Conservation (phyloP, 2,113 vertebrate species). For the Chamaetylas fuelleborni region DNA sequence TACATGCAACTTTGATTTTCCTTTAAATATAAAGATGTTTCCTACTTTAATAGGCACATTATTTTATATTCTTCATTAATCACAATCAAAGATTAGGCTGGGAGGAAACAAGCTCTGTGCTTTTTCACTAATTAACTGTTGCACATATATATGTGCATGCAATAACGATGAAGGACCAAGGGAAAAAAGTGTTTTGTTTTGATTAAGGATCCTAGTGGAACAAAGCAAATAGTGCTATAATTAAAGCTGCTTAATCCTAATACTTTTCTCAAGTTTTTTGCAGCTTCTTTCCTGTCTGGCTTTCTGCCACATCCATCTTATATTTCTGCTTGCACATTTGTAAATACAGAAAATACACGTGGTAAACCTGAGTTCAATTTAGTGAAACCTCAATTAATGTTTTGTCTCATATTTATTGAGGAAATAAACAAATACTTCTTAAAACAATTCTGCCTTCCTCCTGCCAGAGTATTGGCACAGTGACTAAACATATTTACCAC, state of each 20-base stretch:
- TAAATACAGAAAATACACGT: background rate
- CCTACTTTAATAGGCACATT: background rate
- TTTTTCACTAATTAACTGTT: background rate
- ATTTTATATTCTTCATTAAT: background rate
- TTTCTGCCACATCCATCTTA: background rate
- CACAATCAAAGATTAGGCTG: background rate
- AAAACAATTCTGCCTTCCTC: background rate
- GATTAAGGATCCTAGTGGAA: background rate
- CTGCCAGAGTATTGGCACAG: background rate
- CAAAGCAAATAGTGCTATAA: background rate
- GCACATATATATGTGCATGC: background rate
- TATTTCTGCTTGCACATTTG: background rate
- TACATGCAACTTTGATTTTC: background rate
- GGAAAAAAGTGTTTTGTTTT: background rate
- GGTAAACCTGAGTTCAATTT: background rate
- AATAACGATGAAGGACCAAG: background rate
- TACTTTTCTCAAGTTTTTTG: background rate
- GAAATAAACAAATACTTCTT: background rate
- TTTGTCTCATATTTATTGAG: background rate
- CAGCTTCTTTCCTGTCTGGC: background rate
- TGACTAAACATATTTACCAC: background rate
- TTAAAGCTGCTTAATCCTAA: background rate
- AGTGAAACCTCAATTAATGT: background rate
- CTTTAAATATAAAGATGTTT: background rate
- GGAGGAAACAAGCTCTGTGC: background rate